Base-by-base conservation (phyloP, 1,140 invertebrate genomes). In the Nilaparvata lugens region DNA sequence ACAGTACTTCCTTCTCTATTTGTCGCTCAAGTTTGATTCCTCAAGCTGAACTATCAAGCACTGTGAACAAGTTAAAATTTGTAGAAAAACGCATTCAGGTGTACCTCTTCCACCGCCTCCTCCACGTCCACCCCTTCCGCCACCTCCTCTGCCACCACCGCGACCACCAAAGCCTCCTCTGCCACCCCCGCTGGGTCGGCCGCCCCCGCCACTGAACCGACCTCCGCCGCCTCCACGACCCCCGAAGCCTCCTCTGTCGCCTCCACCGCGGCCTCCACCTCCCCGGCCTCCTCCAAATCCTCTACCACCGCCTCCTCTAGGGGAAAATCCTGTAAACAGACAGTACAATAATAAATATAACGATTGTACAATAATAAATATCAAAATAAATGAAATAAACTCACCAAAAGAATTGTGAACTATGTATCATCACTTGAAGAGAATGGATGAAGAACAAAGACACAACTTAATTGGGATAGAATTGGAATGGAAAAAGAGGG, bases 171-270 rank as follows among this genome's bases (percentile, higher is more conserved):
- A 38, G 13, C 58, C 45, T 11, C 60, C 31, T 24, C 80, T 77
- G n/a, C 81, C 79, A n/a, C 82, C 72, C 4, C 79, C 75, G 16
- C 77, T 63, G 28, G 79, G 65, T 28, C 76, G 72, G 3, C 79
- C 67, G 7, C 73, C 65, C 57, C 65, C 58, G 0, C 81, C 74
- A 19, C 75, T 66, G 19, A 65, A 56, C 18, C 68, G 53, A 54
- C 73, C 67, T 1, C 74, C 69, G 16, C 77, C 73, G 21, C 74
- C 64, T 19, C 74, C 69, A 18, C 80, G 75, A 66, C 3, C 77
- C 73, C 80, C 71, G 5, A 77, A 73, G 16, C 79, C 71, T n/a
- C 79, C 70, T 21, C 79, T 74, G 7, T 80, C 78, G 13, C 80
- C 72, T 16, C 70, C 67, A 21, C 65, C 65, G 18, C 69, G 64